Percentiles rank a stretch among this genome's conserved stretches.
These are phyloP conservation scores for Porites australiensis DNA, from an alignment of 64 coral and sea anemone genomes.

Conservation along the genomic window DNA sequence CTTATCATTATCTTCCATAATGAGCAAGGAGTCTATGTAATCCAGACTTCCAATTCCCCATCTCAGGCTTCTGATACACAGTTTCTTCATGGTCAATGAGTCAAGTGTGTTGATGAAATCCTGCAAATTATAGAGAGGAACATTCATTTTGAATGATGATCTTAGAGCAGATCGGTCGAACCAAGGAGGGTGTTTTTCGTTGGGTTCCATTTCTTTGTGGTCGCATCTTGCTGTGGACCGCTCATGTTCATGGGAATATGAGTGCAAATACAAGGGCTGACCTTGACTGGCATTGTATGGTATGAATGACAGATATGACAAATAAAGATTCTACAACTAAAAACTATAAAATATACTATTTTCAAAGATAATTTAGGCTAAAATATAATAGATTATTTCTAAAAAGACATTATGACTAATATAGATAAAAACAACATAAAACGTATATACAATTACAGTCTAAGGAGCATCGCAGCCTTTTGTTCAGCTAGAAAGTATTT, in stretches of 20 bases:
- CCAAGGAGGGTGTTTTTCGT: too few relatives aligned
- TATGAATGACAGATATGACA: too few relatives aligned
- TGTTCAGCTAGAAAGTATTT: neutral
- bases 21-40: neutral
- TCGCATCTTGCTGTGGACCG: too few relatives aligned
- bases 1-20: conserved; percentile 8
- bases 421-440: neutral
- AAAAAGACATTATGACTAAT: too few relatives aligned
- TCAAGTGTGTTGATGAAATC: conserved; percentile 10
- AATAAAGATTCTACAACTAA: neutral
- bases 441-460: neutral
- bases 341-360: too few relatives aligned
- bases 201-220: too few relatives aligned
- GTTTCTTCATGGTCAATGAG: neutral
- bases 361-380: too few relatives aligned
- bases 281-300: too few relatives aligned
- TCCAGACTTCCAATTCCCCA: conserved; percentile 29
- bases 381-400: too few relatives aligned
- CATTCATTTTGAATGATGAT: neutral
- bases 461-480: neutral
- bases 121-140: neutral
- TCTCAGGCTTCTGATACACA: neutral
- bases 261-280: too few relatives aligned
- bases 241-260: too few relatives aligned
- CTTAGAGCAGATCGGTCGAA: too few relatives aligned